Percentiles rank a stretch among this genome's conserved stretches.
These are phyloP conservation scores for Sceliomorpha sp. DNA, from an alignment of 2,888 invertebrate genomes.

Conservation along the genomic window DNA sequence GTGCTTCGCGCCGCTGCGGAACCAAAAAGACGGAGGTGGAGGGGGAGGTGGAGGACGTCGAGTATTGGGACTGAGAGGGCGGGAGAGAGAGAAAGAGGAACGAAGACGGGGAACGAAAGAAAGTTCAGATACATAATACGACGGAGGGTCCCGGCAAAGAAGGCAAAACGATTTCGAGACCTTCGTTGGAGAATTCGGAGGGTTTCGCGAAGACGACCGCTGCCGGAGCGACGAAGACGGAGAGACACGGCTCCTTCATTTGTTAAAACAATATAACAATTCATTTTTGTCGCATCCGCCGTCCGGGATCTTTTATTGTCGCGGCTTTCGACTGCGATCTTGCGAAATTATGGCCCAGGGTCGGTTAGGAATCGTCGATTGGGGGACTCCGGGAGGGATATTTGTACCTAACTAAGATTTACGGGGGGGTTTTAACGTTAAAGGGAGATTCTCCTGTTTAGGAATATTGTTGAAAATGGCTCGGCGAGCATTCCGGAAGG, in stretches of 20 bases:
- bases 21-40: conserved; percentile 62
- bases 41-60: conserved; percentile 32
- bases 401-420: conserved; percentile 3
- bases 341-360: conserved; percentile 11
- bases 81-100: conserved; percentile 34
- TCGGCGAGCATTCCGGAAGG: no score
- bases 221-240: conserved; percentile 31
- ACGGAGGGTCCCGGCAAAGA: conserved; percentile 43
- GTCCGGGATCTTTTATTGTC: conserved; percentile 71
- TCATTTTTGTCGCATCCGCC: conserved; percentile 77
- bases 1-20: conserved; percentile 78
- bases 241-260: conserved; percentile 72
- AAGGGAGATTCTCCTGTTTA: no score
- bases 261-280: conserved; percentile 78
- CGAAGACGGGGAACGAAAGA: conserved; percentile 49
- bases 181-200: conserved; percentile 23
- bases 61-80: conserved; percentile 51
- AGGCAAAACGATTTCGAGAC: conserved; percentile 35
- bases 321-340: conserved; percentile 42
- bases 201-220: conserved; percentile 20
- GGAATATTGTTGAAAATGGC: no score
- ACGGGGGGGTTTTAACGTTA: no score
- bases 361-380: no score
- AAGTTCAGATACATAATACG: conserved; percentile 68
- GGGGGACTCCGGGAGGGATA: no score